These are phyloP conservation scores for Pangasianodon hypophthalmus DNA, from an alignment of 2,113 vertebrate genomes.

Conservation along the genomic window DNA sequence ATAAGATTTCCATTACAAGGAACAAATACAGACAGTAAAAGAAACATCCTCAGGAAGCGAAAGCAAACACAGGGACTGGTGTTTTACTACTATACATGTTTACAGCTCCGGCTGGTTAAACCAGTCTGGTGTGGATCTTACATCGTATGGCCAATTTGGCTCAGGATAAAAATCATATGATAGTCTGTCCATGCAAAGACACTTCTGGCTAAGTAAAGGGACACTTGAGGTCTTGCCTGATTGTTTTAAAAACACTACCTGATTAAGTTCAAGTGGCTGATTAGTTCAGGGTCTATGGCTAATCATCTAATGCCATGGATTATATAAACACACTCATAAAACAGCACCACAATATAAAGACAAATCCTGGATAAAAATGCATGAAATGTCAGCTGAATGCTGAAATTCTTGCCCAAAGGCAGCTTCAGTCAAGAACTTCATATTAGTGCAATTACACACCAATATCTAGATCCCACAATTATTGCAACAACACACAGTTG, in stretches of 20 bases:
- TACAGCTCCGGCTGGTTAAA: background rate
- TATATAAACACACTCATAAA: background rate
- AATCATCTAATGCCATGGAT: background rate
- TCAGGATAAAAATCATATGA: background rate
- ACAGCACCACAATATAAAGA: background rate
- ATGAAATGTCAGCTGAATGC: background rate
- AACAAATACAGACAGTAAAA: background rate
- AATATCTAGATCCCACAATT: background rate
- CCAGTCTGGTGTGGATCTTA: background rate
- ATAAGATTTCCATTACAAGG: background rate
- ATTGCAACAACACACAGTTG: background rate
- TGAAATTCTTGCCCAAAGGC: background rate
- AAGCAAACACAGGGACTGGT: background rate
- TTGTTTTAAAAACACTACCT: constrained; percentile 5
- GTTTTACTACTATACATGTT: background rate
- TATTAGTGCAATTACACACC: background rate
- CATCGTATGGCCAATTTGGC: background rate
- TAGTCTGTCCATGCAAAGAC: background rate
- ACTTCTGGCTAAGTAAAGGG: constrained; percentile 19
- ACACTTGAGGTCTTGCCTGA: constrained; percentile 15
- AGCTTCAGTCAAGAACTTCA: background rate
- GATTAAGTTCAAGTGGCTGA: background rate
- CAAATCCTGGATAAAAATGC: background rate
- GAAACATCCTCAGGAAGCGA: background rate
- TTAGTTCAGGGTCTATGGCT: background rate